Evolutionary conservation across 1,140 invertebrate species (phyloP).

Genomic region (Leptonema lineaticorne): DNA sequence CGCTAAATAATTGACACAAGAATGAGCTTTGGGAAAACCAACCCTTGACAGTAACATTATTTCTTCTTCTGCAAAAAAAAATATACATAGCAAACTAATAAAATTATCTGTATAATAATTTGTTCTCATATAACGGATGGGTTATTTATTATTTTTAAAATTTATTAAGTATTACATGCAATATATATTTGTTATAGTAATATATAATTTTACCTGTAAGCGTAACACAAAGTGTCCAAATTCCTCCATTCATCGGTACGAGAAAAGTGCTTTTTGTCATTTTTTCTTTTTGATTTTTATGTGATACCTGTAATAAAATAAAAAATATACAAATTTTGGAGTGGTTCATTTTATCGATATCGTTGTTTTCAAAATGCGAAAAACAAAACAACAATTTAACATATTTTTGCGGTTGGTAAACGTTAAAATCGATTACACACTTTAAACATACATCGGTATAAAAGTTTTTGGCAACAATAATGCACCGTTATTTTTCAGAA

Average conservation of each 20-base stretch:
- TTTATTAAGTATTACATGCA: neutral
- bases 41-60: constrained; percentile 63
- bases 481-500: no score
- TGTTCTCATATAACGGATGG: no score
- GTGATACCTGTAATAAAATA: constrained; percentile 49
- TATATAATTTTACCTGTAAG: constrained; percentile 60
- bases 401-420: no score
- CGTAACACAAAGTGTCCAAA: constrained; percentile 82
- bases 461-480: no score
- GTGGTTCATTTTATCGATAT: neutral
- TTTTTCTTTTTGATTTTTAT: constrained; percentile 43
- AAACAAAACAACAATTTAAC: no score
- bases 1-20: constrained; percentile 77
- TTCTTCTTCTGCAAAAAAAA: constrained; percentile 62
- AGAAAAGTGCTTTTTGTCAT: constrained; percentile 63
- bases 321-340: neutral
- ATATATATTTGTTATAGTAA: neutral
- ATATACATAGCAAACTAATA: no score
- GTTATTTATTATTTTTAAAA: no score
- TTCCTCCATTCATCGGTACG: constrained; percentile 82
- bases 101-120: no score
- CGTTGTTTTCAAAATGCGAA: neutral
- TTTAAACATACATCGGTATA: no score
- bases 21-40: constrained; percentile 67
- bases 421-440: no score